Conservation (phyloP, 2,797 vertebrate genomes). For the Florisuga fusca region DNA sequence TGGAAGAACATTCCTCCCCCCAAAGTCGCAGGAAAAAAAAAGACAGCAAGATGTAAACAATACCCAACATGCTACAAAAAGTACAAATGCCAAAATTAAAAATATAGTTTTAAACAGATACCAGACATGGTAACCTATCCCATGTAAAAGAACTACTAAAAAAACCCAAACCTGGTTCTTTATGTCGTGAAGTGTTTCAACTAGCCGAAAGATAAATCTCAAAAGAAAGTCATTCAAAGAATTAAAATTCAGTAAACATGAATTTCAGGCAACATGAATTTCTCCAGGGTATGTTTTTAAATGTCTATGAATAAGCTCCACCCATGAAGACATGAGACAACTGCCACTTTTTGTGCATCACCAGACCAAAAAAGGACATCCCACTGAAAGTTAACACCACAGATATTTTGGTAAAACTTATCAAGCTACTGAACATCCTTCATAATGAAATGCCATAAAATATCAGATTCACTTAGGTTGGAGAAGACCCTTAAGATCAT, state of each 20-base stretch:
- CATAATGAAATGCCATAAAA: neutral
- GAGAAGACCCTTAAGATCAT: no score
- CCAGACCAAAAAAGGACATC: conserved; percentile 30
- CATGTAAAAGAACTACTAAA: neutral
- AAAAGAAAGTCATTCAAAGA: neutral
- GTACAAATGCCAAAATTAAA: neutral
- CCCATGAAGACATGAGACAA: conserved; percentile 21
- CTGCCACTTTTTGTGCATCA: conserved; percentile 3
- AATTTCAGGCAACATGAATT: neutral
- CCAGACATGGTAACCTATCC: neutral
- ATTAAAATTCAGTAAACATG: conserved; percentile 32
- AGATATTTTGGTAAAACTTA: neutral
- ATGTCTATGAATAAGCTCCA: conserved; percentile 48
- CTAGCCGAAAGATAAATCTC: neutral
- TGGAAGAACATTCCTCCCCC: neutral
- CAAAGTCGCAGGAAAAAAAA: neutral
- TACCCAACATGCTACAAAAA: neutral
- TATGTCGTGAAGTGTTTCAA: neutral
- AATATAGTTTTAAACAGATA: neutral
- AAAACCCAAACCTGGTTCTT: neutral
- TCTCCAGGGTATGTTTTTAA: conserved; percentile 41
- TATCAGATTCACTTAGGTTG: no score
- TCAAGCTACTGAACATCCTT: conserved; percentile 13
- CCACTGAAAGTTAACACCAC: neutral
- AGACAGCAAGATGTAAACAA: neutral